Percentiles rank a stretch among this genome's conserved stretches.
Conservation (phyloP, 2,113 vertebrate species). For the Colius striatus region DNA sequence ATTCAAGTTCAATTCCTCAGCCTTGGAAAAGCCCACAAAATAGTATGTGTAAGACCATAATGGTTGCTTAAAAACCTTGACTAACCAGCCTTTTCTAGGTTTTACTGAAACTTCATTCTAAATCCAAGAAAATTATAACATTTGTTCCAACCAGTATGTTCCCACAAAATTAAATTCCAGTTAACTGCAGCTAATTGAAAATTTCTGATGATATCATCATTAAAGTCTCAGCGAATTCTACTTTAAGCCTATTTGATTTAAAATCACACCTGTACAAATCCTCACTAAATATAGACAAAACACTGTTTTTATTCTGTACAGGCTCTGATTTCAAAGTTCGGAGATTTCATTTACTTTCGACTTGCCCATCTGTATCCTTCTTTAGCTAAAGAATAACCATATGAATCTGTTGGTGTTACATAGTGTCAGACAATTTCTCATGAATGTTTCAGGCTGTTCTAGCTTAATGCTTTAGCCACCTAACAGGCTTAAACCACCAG, state of each 20-base stretch:
- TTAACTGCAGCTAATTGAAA: neutral
- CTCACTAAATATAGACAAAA: neutral
- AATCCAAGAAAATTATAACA: neutral
- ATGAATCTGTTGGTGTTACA: neutral
- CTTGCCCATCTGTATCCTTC: neutral
- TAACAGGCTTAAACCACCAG: neutral
- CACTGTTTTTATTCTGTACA: neutral
- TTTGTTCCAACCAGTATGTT: neutral
- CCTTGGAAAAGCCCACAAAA: neutral
- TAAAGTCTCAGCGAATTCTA: neutral
- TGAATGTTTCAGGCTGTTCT: neutral
- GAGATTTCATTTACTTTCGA: neutral
- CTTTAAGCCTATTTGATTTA: neutral
- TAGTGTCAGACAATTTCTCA: neutral
- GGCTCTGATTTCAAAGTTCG: neutral
- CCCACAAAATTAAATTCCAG: neutral
- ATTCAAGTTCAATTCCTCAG: neutral
- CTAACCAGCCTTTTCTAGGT: neutral
- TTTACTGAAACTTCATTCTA: neutral
- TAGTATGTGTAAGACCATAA: fast-evolving
- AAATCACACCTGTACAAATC: constrained; percentile 13
- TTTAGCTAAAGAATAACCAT: neutral
- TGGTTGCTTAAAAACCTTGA: neutral
- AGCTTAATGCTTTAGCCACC: neutral
- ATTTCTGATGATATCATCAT: neutral